phyloP scores from a whole-genome alignment of 2,797 vertebrate species.

The Sebastiscus tertius region DNA sequence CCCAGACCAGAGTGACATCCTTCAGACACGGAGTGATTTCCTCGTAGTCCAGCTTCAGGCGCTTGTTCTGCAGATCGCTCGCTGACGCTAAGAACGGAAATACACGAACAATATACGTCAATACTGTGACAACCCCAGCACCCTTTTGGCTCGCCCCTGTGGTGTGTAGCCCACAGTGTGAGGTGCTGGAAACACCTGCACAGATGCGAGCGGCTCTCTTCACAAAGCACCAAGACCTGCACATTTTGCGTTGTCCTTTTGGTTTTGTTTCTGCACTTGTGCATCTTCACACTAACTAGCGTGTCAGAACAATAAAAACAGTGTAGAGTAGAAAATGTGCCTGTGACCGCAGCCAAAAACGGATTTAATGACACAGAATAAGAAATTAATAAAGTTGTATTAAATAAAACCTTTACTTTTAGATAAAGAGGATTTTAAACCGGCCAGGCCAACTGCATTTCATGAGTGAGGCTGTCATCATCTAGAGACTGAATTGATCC shows the following conservation, averaged over 20 bases:
- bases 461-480: background rate
- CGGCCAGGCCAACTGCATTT: background rate
- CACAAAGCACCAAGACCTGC: background rate
- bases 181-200: background rate
- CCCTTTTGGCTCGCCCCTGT: background rate
- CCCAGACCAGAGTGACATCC: conserved; percentile 94
- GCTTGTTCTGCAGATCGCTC: conserved; percentile 92
- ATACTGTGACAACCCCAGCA: background rate
- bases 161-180: background rate
- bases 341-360: background rate
- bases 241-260: background rate
- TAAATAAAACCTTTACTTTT: background rate
- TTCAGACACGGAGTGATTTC: conserved; percentile 97
- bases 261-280: background rate
- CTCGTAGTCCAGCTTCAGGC: conserved; percentile 96
- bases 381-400: background rate
- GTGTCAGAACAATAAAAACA: background rate
- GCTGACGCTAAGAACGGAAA: conserved; percentile 85
- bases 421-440: background rate
- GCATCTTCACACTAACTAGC: background rate
- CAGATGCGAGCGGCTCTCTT: background rate
- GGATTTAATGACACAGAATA: background rate
- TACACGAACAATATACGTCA: background rate
- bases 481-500: background rate
- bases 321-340: background rate